Evolutionary conservation across 2,888 invertebrate genomes (phyloP).

Genomic region (Limnephilus rhombicus): DNA sequence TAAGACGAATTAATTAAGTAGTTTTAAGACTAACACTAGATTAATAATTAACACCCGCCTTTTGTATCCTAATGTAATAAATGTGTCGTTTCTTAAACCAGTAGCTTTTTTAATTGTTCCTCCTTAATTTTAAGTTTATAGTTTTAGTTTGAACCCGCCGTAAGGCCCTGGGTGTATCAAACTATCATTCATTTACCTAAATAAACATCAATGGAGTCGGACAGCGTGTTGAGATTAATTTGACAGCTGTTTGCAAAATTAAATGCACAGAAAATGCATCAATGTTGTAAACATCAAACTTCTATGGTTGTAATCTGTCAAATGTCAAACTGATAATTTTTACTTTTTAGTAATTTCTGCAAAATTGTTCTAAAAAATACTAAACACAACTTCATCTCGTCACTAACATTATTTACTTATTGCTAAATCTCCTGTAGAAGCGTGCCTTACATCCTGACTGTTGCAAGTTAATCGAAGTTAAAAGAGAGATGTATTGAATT

Average conservation of each 20-base stretch:
- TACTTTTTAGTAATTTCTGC: background rate
- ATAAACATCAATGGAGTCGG: no score
- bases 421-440: background rate
- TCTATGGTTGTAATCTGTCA: background rate
- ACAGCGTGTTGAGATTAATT: background rate
- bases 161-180: no score
- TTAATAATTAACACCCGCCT: no score
- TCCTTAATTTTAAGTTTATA: no score
- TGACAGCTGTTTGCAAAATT: background rate
- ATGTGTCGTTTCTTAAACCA: no score
- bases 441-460: background rate
- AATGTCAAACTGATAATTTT: background rate
- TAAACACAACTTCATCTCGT: background rate
- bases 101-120: no score
- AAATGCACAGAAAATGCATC: background rate
- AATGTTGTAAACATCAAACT: background rate
- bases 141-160: no score
- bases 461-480: background rate
- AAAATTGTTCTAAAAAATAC: background rate
- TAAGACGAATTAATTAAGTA: no score
- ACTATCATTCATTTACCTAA: no score
- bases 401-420: background rate
- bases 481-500: background rate
- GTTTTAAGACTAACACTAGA: no score
- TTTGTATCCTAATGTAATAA: no score